A percentile compares a stretch with the other conserved stretches of the same genome.
Evolutionary conservation across 2,797 vertebrate species (phyloP).

Genomic region (Vultur gryphus): DNA sequence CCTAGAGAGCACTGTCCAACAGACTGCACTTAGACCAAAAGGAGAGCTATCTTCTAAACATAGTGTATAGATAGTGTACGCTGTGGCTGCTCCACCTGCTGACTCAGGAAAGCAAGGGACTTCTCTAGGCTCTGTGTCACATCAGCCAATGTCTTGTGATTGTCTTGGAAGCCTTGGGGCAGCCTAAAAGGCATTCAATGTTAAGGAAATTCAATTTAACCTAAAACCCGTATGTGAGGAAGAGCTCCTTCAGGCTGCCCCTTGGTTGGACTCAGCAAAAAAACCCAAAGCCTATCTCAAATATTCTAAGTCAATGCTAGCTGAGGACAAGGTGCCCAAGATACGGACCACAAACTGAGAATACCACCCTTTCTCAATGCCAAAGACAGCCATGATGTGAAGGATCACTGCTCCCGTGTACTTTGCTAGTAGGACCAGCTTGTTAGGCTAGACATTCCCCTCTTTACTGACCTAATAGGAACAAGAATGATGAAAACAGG

Average conservation of each 20-base stretch:
- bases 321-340: not conserved
- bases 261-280: not conserved
- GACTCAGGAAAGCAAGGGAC: not conserved
- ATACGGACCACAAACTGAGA: not conserved
- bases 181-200: fast-evolving
- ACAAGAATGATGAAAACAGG: not conserved
- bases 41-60: not conserved
- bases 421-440: not conserved
- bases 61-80: fast-evolving
- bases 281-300: not conserved
- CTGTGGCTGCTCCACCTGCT: not conserved
- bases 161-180: not conserved
- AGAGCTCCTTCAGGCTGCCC: not conserved
- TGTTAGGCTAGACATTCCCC: not conserved
- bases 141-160: not conserved
- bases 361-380: not conserved
- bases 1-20: not conserved
- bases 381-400: not conserved
- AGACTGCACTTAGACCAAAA: not conserved
- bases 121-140: not conserved
- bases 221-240: not conserved
- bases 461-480: not conserved
- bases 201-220: not conserved
- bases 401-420: not conserved
- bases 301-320: not conserved